Evolutionary conservation across 2,113 vertebrate genomes (phyloP).

Genomic region (Catharus bicknelli): DNA sequence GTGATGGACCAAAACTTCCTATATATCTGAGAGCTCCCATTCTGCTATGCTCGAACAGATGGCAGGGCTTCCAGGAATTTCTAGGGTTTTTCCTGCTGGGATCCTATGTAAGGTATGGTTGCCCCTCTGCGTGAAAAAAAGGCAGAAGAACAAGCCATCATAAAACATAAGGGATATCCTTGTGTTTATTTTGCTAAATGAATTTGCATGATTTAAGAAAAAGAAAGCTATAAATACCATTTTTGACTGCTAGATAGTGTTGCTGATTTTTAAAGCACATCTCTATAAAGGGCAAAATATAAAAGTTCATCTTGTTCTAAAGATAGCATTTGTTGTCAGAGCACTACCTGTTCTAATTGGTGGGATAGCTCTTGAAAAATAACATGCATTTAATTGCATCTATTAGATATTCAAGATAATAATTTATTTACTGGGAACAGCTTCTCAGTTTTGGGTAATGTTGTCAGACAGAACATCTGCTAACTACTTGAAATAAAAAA

Average conservation of each 20-base stretch:
- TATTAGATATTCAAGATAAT: neutral
- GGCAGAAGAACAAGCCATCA: slow-evolving; percentile 56
- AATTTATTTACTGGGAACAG: slow-evolving; percentile 1
- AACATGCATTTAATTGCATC: neutral
- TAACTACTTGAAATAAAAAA: neutral
- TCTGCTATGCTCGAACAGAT: slow-evolving; percentile 57
- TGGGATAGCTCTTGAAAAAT: slow-evolving; percentile 3
- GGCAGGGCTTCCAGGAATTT: slow-evolving; percentile 56
- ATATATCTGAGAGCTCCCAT: slow-evolving; percentile 35
- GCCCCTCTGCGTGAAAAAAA: slow-evolving; percentile 63
- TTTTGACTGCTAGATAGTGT: neutral
- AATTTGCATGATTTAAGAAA: neutral
- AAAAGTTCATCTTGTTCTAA: neutral
- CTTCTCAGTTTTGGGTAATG: neutral
- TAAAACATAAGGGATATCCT: slow-evolving; percentile 36
- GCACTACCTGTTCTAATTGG: neutral
- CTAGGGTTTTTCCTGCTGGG: slow-evolving; percentile 66
- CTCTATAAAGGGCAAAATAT: neutral
- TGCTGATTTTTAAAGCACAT: neutral
- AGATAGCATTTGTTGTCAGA: neutral
- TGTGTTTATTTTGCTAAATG: slow-evolving; percentile 12
- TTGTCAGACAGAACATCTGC: slow-evolving; percentile 1
- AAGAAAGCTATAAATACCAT: neutral
- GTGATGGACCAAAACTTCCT: slow-evolving; percentile 40
- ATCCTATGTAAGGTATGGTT: slow-evolving; percentile 54